These are phyloP conservation scores for Saturnia pavonia DNA, from an alignment of 2,888 invertebrate species.

Conservation along the genomic window DNA sequence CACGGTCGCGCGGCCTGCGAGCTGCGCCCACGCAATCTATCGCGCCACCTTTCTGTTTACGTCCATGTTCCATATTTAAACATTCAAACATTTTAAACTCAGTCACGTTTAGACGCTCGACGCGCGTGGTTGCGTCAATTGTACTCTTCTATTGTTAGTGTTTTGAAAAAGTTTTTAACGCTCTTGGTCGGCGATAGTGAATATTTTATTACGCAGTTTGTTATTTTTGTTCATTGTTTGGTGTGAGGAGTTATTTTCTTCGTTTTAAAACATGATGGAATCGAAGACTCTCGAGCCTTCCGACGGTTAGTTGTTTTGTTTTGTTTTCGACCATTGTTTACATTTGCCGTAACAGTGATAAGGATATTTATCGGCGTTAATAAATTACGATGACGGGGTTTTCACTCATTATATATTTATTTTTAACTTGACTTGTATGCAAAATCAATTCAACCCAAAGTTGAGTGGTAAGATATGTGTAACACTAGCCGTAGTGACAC, in stretches of 20 bases:
- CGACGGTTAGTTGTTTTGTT: conserved; percentile 30
- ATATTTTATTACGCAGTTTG: conserved; percentile 2
- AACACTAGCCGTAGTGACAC: too few species aligned
- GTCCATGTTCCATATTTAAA: conserved; percentile 54
- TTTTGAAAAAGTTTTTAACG: neutral
- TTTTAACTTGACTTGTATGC: neutral
- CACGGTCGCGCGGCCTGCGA: conserved; percentile 5
- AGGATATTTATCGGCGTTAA: neutral
- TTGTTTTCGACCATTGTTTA: neutral
- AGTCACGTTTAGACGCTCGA: conserved; percentile 53
- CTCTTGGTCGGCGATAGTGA: neutral
- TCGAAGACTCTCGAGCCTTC: conserved; percentile 35
- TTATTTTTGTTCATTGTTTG: neutral
- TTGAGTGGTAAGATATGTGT: too few species aligned
- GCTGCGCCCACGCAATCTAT: conserved; percentile 30
- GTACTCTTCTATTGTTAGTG: neutral
- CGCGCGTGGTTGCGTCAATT: conserved; percentile 46
- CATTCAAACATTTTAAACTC: conserved; percentile 30
- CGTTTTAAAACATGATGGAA: conserved; percentile 34
- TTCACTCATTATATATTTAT: neutral
- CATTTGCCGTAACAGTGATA: conserved; percentile 6
- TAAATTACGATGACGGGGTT: neutral
- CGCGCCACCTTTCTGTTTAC: conserved; percentile 36
- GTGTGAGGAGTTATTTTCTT: neutral
- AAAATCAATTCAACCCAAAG: neutral